Evolutionary conservation across 2,888 invertebrate genomes (phyloP).

Genomic region (Galeopsomyia nigrocyanea): DNA sequence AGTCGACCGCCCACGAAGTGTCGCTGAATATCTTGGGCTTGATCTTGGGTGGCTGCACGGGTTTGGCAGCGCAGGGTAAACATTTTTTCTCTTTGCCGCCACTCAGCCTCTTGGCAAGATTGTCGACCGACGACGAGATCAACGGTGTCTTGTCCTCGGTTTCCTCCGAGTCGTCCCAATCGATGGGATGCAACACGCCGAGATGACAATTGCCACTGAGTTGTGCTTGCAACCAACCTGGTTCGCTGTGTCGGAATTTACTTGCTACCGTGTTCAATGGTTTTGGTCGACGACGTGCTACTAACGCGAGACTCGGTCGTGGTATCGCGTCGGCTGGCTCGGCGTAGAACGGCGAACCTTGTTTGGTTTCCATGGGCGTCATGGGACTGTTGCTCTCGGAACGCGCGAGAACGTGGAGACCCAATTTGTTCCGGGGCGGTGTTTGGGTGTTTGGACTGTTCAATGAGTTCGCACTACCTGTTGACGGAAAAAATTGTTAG

Average conservation of each 20-base stretch:
- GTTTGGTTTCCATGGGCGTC: conserved; percentile 71
- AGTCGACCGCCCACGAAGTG: conserved; percentile 86
- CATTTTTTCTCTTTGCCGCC: conserved; percentile 66
- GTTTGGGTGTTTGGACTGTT: conserved; percentile 67
- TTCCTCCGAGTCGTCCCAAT: conserved; percentile 66
- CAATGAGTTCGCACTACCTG: conserved; percentile 74
- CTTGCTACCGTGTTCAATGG: conserved; percentile 34
- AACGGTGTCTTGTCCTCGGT: conserved; percentile 65
- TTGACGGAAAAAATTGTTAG: conserved; percentile 2
- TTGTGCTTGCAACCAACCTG: conserved; percentile 61
- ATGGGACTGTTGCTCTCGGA: conserved; percentile 64
- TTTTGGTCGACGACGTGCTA: conserved; percentile 37
- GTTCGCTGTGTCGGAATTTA: conserved; percentile 65
- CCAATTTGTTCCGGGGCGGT: conserved; percentile 64
- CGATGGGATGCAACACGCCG: conserved; percentile 60
- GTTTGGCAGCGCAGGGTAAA: conserved; percentile 75
- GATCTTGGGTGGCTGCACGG: conserved; percentile 80
- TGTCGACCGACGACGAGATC: conserved; percentile 79
- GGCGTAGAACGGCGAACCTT: conserved; percentile 89
- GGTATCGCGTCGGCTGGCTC: conserved; percentile 87
- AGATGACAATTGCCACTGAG: conserved; percentile 50
- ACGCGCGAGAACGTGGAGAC: conserved; percentile 60
- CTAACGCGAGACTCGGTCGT: conserved; percentile 15
- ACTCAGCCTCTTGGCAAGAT: conserved; percentile 69
- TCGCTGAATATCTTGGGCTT: conserved; percentile 67